These are phyloP conservation scores for Xiphorhynchus erythropygius DNA, from an alignment of 2,797 vertebrate species.

Conservation along the genomic window DNA sequence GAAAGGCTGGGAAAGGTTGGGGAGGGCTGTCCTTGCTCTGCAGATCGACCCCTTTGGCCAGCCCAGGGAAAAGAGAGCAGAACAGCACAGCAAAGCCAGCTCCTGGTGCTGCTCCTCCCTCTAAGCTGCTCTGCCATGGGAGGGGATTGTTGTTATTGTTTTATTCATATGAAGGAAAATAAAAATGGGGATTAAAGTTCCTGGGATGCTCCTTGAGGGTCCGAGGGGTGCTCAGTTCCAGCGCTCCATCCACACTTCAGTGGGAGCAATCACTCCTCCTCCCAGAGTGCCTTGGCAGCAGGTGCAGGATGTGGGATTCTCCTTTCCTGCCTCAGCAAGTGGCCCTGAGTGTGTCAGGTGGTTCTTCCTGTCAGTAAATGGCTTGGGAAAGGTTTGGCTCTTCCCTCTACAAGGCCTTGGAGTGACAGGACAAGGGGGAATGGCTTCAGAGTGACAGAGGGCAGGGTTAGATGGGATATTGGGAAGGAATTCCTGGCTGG, in stretches of 20 bases:
- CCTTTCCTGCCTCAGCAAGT: background rate
- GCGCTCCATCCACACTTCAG: fast-evolving
- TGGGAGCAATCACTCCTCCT: background rate
- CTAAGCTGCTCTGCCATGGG: background rate
- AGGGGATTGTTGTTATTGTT: background rate
- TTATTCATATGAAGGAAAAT: background rate
- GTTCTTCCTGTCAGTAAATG: fast-evolving
- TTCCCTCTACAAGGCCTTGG: background rate
- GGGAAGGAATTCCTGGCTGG: background rate
- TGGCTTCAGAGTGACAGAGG: background rate
- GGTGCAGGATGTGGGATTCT: slow-evolving; percentile 35
- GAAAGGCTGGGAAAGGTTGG: no score
- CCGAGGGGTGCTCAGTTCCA: background rate
- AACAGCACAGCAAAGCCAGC: background rate
- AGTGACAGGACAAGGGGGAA: background rate
- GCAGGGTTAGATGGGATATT: fast-evolving
- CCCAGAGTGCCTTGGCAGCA: background rate
- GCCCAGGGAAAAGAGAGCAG: background rate
- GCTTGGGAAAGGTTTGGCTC: background rate
- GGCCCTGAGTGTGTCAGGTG: background rate
- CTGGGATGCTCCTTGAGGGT: background rate
- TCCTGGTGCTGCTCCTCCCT: background rate
- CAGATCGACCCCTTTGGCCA: background rate
- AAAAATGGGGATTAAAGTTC: background rate
- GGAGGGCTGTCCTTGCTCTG: background rate